Conservation (phyloP, 2,888 invertebrate species). For the Metacarcinus magister region DNA sequence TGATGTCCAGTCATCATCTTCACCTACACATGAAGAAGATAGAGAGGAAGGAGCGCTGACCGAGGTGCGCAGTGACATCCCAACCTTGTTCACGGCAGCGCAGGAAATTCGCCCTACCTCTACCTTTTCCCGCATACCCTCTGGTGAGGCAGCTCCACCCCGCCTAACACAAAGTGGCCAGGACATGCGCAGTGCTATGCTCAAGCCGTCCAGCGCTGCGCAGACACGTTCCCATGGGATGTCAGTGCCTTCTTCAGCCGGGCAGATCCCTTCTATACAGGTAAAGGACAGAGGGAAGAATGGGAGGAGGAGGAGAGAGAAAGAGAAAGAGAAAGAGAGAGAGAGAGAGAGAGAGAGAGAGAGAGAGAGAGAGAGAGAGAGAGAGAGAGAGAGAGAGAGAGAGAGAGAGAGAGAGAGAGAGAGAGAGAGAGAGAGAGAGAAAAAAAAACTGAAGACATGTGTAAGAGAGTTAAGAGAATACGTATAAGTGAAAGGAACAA, state of each 20-base stretch:
- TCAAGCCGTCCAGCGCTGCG: conserved; percentile 53
- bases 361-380: neutral
- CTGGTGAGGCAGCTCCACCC: neutral
- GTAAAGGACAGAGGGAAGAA: neutral
- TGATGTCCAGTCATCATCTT: neutral
- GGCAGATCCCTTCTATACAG: conserved; percentile 65
- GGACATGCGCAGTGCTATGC: neutral
- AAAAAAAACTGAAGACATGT: neutral
- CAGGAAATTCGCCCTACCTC: neutral
- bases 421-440: neutral
- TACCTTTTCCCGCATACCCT: neutral
- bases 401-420: neutral
- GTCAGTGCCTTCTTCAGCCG: conserved; percentile 37
- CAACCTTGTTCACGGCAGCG: neutral
- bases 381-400: neutral
- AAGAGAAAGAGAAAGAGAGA: neutral
- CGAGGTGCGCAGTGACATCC: conserved; percentile 53
- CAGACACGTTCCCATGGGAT: neutral
- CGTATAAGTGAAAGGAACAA: neutral
- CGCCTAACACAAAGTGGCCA: neutral
- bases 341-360: neutral
- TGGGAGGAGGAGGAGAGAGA: neutral
- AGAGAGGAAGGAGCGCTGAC: neutral
- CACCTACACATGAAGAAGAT: neutral
- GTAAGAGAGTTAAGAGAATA: neutral